Percentiles rank a stretch among this genome's conserved stretches.
phyloP scores from a whole-genome alignment of 2,113 vertebrate species.

The Spermophilus dauricus region DNA sequence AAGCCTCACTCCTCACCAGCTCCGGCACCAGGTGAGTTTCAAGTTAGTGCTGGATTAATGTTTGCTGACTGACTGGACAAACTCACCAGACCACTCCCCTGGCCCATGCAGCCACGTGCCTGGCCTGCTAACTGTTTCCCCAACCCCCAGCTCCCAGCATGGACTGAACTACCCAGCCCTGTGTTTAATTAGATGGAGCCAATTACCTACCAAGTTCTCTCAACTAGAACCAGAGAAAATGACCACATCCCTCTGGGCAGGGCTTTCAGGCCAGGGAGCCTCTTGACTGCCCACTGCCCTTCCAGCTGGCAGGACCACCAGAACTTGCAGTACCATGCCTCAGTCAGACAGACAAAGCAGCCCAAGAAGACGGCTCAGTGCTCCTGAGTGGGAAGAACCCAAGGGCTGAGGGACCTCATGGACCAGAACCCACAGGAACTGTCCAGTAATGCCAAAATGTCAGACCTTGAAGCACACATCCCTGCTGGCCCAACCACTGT shows the following conservation, averaged over 20 bases:
- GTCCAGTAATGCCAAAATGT: neutral
- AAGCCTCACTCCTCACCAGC: neutral
- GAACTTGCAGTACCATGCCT: neutral
- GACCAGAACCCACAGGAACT: neutral
- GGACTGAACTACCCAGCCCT: neutral
- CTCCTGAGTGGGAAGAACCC: neutral
- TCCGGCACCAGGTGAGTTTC: neutral
- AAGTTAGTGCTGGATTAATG: neutral
- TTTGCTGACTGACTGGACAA: neutral
- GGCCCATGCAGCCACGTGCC: neutral
- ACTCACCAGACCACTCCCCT: neutral
- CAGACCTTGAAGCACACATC: neutral
- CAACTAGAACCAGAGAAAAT: neutral
- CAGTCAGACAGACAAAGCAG: neutral
- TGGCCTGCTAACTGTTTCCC: neutral
- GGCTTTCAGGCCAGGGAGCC: neutral
- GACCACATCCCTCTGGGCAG: neutral
- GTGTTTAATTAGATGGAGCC: neutral
- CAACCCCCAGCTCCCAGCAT: neutral
- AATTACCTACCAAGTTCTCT: neutral
- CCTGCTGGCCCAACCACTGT: neutral
- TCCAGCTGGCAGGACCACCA: rapidly evolving
- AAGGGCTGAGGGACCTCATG: neutral
- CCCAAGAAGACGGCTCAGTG: neutral
- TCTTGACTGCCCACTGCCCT: neutral